Evolutionary conservation across 2,888 invertebrate species (phyloP), one percentile per base, ranked within the genome.

Genomic region (Nomada flava): DNA sequence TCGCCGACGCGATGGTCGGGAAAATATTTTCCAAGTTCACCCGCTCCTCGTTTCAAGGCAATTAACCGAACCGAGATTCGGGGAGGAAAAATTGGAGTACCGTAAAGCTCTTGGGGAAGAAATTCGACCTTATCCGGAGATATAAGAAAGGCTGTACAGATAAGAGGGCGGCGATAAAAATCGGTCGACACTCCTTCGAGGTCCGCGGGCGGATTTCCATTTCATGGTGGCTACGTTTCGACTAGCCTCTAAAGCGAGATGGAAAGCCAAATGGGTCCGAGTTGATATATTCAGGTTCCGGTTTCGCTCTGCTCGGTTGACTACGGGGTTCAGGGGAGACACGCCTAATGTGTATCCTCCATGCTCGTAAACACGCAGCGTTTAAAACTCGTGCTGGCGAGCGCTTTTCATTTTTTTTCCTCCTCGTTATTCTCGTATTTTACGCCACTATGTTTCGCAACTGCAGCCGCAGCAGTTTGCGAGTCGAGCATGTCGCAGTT

Each of bases 261-360:
- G 74, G 85, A 86, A 85, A 76, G 60, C 83, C 88, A 86, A 88
- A 88, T 88, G 83, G 82, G 75, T 70, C 64, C 57, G 79, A 69
- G 64, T 75, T 78, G 85, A 85, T 87, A 80, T 84, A 87, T 87
- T 85, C 83, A 79, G 81, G 85, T 88, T 88, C 88, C 88, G 88
- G 88, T 88, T 88, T 88, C 85, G 88, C 79, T 50, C 88, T 88
- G 88, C 88, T 88, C 84, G 84, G 88, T 87, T 88, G 88, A 74
- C 26, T 85, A 85, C 82, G 72, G 83, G 85, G 77, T 86, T 83
- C 79, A 82, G 72, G 68, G 80, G 80, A 76, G 87, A 86, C 88
- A 88, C 88, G 86, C 88, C 88, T 88, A 88, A 88, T 86, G 80
- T 81, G 85, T 79, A 86, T 80, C 81, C 83, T 76, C 77, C 60